Base-by-base conservation (phyloP, 2,797 vertebrate species). In the Anas bernieri region DNA sequence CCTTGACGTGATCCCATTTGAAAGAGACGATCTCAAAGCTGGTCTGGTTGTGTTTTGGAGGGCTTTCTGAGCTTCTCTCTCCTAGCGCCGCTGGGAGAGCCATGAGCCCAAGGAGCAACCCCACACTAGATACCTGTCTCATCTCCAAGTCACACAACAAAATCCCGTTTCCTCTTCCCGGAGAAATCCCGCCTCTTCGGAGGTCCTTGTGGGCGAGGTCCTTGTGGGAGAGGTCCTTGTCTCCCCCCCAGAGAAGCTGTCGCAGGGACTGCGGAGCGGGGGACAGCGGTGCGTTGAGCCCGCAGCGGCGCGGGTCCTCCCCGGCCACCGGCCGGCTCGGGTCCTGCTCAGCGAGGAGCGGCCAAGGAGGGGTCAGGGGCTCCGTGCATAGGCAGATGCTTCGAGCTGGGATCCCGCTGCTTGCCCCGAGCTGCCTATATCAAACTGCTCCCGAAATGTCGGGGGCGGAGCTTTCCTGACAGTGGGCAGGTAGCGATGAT, bases 1-100 rank as follows among this genome's bases (percentile, higher is more conserved):
- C 94, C 77, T 98, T 94, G 33, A 99, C 99, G n/a, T 99, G 98
- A 3, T 98, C 31, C 99, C 99, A 99, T 72, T 98, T 94, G 98
- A 99, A 99, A 55, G 95, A 97, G 91, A 99, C 99, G n/a, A 99
- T 98, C 21, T 98, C 98, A 80, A 99, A 97, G 16, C 96, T 98
- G 37, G 64, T 39, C 12, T 87, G 15, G 70, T 13, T 96, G 93
- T 68, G 88, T 86, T 92, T 92, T 69, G 12, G 59, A 77, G 25
- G 7, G 77, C 67, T 86, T 63, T 5, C 95, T 43, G 86, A 79
- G 26, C 70, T 96, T 35, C 93, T 94, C 94, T 81, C 8, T 66
- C 77, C 94, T 73, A 86, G 80, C 10, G 41, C 95, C 58, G 17
- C 69, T 20, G 93, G 96, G 85, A 97, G 83, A 91, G 61, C 88